phyloP scores from a whole-genome alignment of 1,140 invertebrate genomes.

The honey bee (Apis mellifera) region Amel_HAv3.1 CM009945.2:6790001-6790500 shows the following conservation, averaged over 20 bases:
- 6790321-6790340: no score
- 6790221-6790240: slow-evolving; percentile 31
- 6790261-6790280: not conserved
- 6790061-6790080: slow-evolving; percentile 5
- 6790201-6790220: not conserved
- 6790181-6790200: slow-evolving; percentile 7
- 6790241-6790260: slow-evolving; percentile 1
- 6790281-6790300: not conserved
- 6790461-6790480: no score
- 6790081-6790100: slow-evolving; percentile 7
- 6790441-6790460: no score
- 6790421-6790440: no score
- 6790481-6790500: no score
- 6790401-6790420: no score
- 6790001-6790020: not conserved
- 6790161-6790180: slow-evolving; percentile 10
- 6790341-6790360: no score
- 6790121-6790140: no score
- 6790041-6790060: not conserved
- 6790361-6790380: no score
- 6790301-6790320: not conserved
- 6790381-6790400: no score
- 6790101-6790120: not conserved
- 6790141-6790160: not conserved
- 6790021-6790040: not conserved